These are phyloP conservation scores for Patella caerulea DNA, from an alignment of 2,888 invertebrate genomes.

Conservation along the genomic window DNA sequence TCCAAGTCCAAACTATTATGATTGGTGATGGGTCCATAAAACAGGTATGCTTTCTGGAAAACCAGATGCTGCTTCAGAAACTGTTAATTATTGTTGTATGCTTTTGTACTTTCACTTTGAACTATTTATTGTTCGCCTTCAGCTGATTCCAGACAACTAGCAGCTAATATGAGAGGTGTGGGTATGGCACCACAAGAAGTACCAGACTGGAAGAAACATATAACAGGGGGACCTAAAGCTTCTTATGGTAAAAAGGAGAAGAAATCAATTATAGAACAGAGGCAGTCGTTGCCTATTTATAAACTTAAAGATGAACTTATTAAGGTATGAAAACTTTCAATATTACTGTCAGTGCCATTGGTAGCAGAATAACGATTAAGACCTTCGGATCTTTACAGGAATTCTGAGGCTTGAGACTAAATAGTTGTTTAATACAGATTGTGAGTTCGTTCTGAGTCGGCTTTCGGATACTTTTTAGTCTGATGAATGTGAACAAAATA, in stretches of 20 bases:
- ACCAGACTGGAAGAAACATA: constrained; percentile 99
- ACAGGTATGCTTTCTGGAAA: too few relatives aligned
- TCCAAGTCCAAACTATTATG: too few relatives aligned
- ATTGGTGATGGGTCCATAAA: too few relatives aligned
- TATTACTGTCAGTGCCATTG: background rate
- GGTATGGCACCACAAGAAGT: constrained; percentile 79
- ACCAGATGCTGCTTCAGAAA: too few relatives aligned
- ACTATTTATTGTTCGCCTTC: constrained; percentile 15
- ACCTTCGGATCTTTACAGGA: too few relatives aligned
- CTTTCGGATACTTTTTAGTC: background rate
- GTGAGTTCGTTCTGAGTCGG: background rate
- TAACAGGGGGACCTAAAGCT: constrained; percentile 96
- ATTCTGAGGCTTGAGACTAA: background rate
- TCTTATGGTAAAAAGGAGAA: constrained; percentile 98
- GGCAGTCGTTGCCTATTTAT: constrained; percentile 95
- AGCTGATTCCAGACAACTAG: constrained; percentile 79
- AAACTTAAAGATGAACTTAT: constrained; percentile 94
- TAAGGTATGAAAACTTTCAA: constrained; percentile 76
- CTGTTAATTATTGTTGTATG: too few relatives aligned
- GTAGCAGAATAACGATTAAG: too few relatives aligned
- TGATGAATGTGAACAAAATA: too few relatives aligned
- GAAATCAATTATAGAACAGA: constrained; percentile 91
- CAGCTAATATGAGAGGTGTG: constrained; percentile 87
- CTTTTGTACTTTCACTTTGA: too few relatives aligned
- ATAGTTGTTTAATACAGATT: background rate